These are phyloP conservation scores for Enteromius argenteus DNA, from an alignment of 2,797 vertebrate species.

Conservation along the genomic window DNA sequence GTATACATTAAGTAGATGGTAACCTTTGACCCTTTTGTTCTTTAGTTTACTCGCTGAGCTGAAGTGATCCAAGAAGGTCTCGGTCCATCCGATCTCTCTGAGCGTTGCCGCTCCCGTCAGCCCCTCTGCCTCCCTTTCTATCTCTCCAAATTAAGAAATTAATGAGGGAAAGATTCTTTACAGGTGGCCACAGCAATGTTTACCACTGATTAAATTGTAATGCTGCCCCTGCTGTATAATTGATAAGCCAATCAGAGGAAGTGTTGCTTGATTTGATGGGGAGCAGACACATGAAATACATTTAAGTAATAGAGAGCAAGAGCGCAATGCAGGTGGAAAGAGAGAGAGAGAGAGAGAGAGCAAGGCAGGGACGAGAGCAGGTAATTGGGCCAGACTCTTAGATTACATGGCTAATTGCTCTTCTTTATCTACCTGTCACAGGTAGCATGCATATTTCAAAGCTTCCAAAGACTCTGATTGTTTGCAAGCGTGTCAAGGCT, in stretches of 20 bases:
- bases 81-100: conserved; percentile 57
- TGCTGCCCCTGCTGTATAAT: conserved; percentile 87
- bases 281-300: conserved; percentile 89
- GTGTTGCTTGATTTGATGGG: conserved; percentile 95
- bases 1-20: conserved; percentile 50
- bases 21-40: conserved; percentile 68
- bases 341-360: conserved; percentile 4
- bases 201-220: conserved; percentile 94
- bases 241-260: conserved; percentile 94
- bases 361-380: conserved; percentile 59
- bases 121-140: conserved; percentile 66
- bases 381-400: conserved; percentile 74
- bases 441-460: conserved; percentile 90
- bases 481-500: conserved; percentile 81
- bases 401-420: conserved; percentile 90
- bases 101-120: conserved; percentile 21
- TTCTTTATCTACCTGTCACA: conserved; percentile 86
- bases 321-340: conserved; percentile 47
- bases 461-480: conserved; percentile 88
- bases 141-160: conserved; percentile 91
- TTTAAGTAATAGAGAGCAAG: conserved; percentile 90
- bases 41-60: conserved; percentile 69
- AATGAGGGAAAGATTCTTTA: conserved; percentile 86
- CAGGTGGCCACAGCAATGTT: conserved; percentile 86
- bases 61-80: conserved; percentile 74